Percentiles rank a stretch among this genome's conserved stretches.
phyloP scores from a whole-genome alignment of 1,140 invertebrate species.

The Anadara kagoshimensis region DNA sequence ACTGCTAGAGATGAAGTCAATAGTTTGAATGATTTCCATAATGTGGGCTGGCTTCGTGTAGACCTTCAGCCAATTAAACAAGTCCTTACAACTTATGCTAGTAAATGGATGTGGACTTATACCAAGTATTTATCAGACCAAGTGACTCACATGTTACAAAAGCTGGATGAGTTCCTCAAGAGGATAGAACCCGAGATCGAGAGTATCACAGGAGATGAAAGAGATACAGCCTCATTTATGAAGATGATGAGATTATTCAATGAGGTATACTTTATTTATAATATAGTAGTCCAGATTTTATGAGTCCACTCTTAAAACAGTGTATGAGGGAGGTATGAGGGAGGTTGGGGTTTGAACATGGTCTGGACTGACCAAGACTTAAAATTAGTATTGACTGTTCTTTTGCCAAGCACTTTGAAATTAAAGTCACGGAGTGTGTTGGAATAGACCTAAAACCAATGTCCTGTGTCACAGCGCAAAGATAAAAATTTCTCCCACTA shows the following conservation, averaged over 20 bases:
- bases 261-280: slow-evolving; percentile 55
- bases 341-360: too few relatives aligned
- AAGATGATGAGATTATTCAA: slow-evolving; percentile 74
- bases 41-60: slow-evolving; percentile 72
- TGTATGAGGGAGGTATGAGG: too few relatives aligned
- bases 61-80: slow-evolving; percentile 73
- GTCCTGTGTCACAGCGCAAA: too few relatives aligned
- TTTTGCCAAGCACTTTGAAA: too few relatives aligned
- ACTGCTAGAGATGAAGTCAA: slow-evolving; percentile 68
- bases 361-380: too few relatives aligned
- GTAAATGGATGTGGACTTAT: slow-evolving; percentile 74
- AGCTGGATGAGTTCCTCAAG: slow-evolving; percentile 70
- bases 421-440: too few relatives aligned
- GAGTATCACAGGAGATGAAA: slow-evolving; percentile 72
- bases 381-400: too few relatives aligned
- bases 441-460: too few relatives aligned
- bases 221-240: slow-evolving; percentile 73
- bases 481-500: too few relatives aligned
- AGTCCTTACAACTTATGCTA: slow-evolving; percentile 72
- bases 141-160: slow-evolving; percentile 69
- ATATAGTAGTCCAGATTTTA: too few relatives aligned
- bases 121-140: slow-evolving; percentile 73
- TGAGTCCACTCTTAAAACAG: too few relatives aligned
- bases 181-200: slow-evolving; percentile 74
- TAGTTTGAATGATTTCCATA: slow-evolving; percentile 63